These are phyloP conservation scores for Drosophila truncata DNA, from an alignment of 1,140 invertebrate genomes.

Conservation along the genomic window DNA sequence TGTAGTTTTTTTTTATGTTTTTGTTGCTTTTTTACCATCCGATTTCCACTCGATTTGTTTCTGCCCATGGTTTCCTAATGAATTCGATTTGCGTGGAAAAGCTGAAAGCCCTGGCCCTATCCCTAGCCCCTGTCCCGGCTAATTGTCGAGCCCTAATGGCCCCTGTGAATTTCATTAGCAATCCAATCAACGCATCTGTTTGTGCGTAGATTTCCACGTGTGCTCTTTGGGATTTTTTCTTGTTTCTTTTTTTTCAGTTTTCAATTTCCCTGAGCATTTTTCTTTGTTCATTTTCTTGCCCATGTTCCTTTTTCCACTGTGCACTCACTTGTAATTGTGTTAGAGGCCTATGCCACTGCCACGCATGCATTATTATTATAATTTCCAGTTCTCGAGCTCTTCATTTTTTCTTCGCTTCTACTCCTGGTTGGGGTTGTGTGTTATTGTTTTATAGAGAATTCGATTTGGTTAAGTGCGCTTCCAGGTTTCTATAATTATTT, in stretches of 20 bases:
- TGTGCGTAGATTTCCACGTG: slow-evolving; percentile 51
- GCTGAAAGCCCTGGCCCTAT: slow-evolving; percentile 28
- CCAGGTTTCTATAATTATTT: slow-evolving; percentile 50
- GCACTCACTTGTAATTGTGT: slow-evolving; percentile 75
- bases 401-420: slow-evolving; percentile 37
- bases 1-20: slow-evolving; percentile 43
- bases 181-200: slow-evolving; percentile 55
- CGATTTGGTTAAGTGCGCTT: slow-evolving; percentile 81
- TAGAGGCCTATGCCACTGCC: slow-evolving; percentile 74
- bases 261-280: slow-evolving; percentile 35
- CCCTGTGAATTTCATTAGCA: slow-evolving; percentile 74
- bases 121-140: slow-evolving; percentile 1
- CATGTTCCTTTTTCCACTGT: slow-evolving; percentile 17
- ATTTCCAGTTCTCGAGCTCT: slow-evolving; percentile 53
- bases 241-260: slow-evolving; percentile 17
- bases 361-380: slow-evolving; percentile 82
- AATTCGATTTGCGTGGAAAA: slow-evolving; percentile 49
- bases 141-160: slow-evolving; percentile 60
- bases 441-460: slow-evolving; percentile 77
- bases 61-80: slow-evolving; percentile 18
- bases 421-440: slow-evolving; percentile 44
- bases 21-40: slow-evolving; percentile 14
- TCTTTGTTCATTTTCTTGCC: slow-evolving; percentile 23
- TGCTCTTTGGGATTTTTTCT: slow-evolving; percentile 38
- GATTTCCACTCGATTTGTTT: slow-evolving; percentile 42